Evolutionary conservation across 2,113 vertebrate genomes (phyloP).

Genomic region (Triplophysa siluroides): DNA sequence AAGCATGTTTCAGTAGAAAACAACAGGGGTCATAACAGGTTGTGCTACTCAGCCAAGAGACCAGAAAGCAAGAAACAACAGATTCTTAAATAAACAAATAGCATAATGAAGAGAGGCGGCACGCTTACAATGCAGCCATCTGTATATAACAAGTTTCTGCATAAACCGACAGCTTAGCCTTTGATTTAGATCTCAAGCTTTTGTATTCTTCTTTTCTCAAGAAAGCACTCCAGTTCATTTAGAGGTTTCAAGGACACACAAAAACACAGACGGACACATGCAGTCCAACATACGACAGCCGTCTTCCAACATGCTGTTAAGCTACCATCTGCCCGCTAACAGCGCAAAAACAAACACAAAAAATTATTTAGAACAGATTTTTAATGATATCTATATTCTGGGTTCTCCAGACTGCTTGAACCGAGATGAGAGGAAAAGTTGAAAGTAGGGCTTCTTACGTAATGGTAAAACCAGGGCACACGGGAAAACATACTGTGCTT

Average conservation of each 20-base stretch:
- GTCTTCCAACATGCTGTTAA: conserved; percentile 23
- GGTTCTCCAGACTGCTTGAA: conserved; percentile 8
- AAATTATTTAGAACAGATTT: neutral
- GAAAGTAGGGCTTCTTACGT: conserved; percentile 8
- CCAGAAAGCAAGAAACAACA: neutral
- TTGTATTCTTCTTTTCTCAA: conserved; percentile 7
- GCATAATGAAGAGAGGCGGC: neutral
- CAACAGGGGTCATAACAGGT: neutral
- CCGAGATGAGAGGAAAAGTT: conserved; percentile 3
- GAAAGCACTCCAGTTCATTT: neutral
- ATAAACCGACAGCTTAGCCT: conserved; percentile 38
- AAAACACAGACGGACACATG: conserved; percentile 27
- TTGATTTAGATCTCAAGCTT: conserved; percentile 19
- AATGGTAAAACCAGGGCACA: neutral
- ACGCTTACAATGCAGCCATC: conserved; percentile 30
- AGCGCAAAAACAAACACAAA: conserved; percentile 6
- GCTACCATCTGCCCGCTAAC: conserved; percentile 34
- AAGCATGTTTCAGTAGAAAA: neutral
- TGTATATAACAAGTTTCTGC: conserved; percentile 46
- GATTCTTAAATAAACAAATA: conserved; percentile 15
- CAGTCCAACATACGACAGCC: conserved; percentile 17
- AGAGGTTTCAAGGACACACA: neutral
- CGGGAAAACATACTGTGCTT: neutral
- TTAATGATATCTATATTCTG: conserved; percentile 24
- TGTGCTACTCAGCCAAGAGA: neutral